phyloP scores from a whole-genome alignment of 2,888 invertebrate species.

The Lithophane leautieri region DNA sequence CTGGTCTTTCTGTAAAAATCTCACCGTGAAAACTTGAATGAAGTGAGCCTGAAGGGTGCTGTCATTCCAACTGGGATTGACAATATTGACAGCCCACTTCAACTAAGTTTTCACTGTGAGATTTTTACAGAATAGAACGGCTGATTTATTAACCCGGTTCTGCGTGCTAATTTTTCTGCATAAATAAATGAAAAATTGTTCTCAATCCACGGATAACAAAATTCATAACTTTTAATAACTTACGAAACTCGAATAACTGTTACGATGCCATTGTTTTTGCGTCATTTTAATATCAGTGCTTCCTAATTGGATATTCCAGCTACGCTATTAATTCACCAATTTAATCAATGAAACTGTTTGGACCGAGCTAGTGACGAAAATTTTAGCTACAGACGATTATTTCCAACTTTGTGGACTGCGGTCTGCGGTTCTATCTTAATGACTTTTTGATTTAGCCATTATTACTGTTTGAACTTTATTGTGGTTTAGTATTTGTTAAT shows the following conservation, averaged over 20 bases:
- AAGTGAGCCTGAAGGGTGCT: too few relatives aligned
- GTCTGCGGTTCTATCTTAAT: conserved; percentile 57
- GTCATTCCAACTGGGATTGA: too few relatives aligned
- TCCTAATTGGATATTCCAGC: conserved; percentile 42
- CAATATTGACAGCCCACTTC: too few relatives aligned
- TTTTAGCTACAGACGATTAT: conserved; percentile 70
- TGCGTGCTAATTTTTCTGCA: background rate
- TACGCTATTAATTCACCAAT: conserved; percentile 71
- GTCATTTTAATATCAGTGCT: conserved; percentile 18
- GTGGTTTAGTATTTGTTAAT: conserved; percentile 39
- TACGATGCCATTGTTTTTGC: conserved; percentile 22
- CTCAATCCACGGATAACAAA: background rate
- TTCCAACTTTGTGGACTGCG: conserved; percentile 48
- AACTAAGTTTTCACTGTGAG: too few relatives aligned
- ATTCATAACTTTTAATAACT: background rate
- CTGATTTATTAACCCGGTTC: background rate
- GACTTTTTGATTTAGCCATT: conserved; percentile 63
- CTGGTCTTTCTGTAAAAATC: too few relatives aligned
- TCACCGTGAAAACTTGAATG: background rate
- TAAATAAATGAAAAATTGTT: background rate
- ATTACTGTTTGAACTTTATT: conserved; percentile 53
- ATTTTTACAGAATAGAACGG: too few relatives aligned
- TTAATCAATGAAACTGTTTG: conserved; percentile 69
- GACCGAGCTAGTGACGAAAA: conserved; percentile 52
- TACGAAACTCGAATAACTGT: conserved; percentile 19